Evolutionary conservation across 2,888 invertebrate genomes (phyloP), one percentile per base, ranked within the genome.

Genomic region (Sinelater perroti): DNA sequence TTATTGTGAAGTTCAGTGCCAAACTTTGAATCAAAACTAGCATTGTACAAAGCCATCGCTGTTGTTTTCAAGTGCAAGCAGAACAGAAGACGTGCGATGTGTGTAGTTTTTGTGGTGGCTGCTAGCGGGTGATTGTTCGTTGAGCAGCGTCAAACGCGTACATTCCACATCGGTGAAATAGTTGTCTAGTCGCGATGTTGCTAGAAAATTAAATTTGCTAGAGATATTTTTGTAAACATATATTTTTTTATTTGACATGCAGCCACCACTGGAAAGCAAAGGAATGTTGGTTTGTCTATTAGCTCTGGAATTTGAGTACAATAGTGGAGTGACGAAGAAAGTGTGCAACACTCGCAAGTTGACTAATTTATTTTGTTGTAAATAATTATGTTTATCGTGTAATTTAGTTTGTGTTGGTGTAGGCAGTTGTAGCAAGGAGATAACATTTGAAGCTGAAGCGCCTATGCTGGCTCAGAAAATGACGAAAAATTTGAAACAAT

Each of bases 1-100:
- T 33, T 14, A 21, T 11, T 21, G 21, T 38, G 17, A n/a, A 38
- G 20, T 38, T 16, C 20, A 21, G 38, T 38, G 38, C 38, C 38
- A 38, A 38, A 38, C 36, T n/a, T 38, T 24, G 24, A 38, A 11
- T 21, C 24, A 17, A 17, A 38, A 1, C 14, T 33, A 16, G 14
- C n/a, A n/a, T n/a, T n/a, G n/a, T n/a, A n/a, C n/a, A n/a, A n/a
- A n/a, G n/a, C n/a, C n/a, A n/a, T n/a, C n/a, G n/a, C n/a, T n/a
- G n/a, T n/a, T n/a, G n/a, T n/a, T 10, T 20, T 38, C 4, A 17
- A 38, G 36, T 38, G 21, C 36, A 38, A 38, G 36, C 10, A 14
- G n/a, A n/a, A n/a, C n/a, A n/a, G n/a, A n/a, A n/a, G n/a, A 5
- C 14, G 14, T 36, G 16, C 4, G 10, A 33, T 33, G 33, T 33